A percentile compares a stretch with the other conserved stretches of the same genome.
Conservation (phyloP, 2,797 vertebrate genomes). For the Holocentrus rufus region DNA sequence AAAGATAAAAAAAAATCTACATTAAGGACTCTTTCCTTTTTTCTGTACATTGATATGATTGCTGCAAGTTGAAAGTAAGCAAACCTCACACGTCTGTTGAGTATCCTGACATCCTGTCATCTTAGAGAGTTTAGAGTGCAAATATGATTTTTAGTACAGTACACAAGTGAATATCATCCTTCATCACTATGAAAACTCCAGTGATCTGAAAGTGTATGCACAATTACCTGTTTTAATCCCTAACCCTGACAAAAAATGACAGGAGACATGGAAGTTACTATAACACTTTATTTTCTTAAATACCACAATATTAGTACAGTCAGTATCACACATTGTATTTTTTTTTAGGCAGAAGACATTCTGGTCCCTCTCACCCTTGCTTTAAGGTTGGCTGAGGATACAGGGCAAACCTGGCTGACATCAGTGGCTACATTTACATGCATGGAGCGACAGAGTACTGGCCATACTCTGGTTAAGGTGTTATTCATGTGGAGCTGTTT, state of each 20-base stretch:
- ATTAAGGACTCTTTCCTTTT: slow-evolving; percentile 10
- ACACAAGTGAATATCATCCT: neutral
- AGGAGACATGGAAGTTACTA: slow-evolving; percentile 47
- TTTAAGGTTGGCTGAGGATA: slow-evolving; percentile 36
- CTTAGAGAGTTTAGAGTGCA: neutral
- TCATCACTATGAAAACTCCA: neutral
- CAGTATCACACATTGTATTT: slow-evolving; percentile 68
- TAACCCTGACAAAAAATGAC: neutral
- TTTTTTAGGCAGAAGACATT: slow-evolving; percentile 72
- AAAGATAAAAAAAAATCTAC: slow-evolving; percentile 4
- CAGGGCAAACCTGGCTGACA: slow-evolving; percentile 57
- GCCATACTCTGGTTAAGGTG: slow-evolving; percentile 40
- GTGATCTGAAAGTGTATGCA: neutral
- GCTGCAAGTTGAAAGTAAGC: neutral
- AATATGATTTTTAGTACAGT: neutral
- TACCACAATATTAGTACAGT: slow-evolving; percentile 84
- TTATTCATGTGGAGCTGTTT: slow-evolving; percentile 21
- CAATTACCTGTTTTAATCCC: neutral
- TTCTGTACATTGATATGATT: neutral
- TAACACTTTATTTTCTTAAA: slow-evolving; percentile 80
- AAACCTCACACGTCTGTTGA: neutral
- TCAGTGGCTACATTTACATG: slow-evolving; percentile 66
- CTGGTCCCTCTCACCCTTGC: slow-evolving; percentile 60
- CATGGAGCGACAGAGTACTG: slow-evolving; percentile 28
- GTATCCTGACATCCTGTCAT: neutral